Evolutionary conservation across 2,888 invertebrate species (phyloP).

Genomic region (Ectropis crepuscularia): DNA sequence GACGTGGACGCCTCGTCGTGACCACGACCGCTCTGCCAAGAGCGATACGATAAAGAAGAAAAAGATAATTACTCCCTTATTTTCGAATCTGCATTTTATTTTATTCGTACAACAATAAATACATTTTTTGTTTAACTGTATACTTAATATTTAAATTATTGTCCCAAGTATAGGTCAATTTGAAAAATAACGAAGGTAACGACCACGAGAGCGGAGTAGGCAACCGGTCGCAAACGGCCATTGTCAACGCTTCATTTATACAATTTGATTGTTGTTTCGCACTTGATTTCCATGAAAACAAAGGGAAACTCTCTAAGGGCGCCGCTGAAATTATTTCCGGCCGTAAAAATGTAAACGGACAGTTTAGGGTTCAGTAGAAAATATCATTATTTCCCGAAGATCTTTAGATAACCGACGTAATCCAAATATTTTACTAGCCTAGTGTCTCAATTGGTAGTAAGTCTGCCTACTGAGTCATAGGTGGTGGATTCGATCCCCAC

Average conservation of each 20-base stretch:
- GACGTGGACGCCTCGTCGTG: too few relatives aligned
- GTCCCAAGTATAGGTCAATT: conserved; percentile 1
- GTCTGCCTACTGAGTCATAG: too few relatives aligned
- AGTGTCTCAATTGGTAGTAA: too few relatives aligned
- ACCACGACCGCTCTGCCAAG: too few relatives aligned
- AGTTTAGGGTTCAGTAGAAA: conserved; percentile 37
- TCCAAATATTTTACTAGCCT: too few relatives aligned
- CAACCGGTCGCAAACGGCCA: conserved; percentile 35
- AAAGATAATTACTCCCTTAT: too few relatives aligned
- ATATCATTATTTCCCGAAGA: neutral
- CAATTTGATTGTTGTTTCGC: conserved; percentile 41
- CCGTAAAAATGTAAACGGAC: conserved; percentile 41
- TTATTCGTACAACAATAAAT: neutral
- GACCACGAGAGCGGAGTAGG: conserved; percentile 16
- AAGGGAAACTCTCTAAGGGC: conserved; percentile 41
- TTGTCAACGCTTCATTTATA: conserved; percentile 41
- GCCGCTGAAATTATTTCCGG: conserved; percentile 46
- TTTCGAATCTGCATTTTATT: too few relatives aligned
- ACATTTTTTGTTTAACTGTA: neutral
- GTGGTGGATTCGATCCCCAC: too few relatives aligned
- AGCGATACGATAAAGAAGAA: too few relatives aligned
- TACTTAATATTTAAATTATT: conserved; percentile 5
- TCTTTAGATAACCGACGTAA: too few relatives aligned
- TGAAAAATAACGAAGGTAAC: conserved; percentile 19
- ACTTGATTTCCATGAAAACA: conserved; percentile 45